Percentiles rank a stretch among this genome's conserved stretches.
Conservation (phyloP, 2,888 invertebrate genomes). For the Drosophila prostipennis region DNA sequence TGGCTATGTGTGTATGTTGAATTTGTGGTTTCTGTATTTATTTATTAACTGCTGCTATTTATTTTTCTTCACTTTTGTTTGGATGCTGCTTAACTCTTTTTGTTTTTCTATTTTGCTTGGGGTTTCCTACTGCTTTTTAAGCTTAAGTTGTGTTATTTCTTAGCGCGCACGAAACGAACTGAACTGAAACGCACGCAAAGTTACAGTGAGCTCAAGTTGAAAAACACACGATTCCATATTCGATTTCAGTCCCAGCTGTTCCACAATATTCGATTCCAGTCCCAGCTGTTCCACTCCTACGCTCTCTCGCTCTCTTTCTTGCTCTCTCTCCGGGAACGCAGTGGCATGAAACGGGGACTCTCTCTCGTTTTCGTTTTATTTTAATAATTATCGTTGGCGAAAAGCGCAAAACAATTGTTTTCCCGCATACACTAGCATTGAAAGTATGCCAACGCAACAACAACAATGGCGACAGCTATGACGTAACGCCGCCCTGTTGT, state of each 20-base stretch:
- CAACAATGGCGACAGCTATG: conserved; percentile 53
- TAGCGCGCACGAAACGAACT: conserved; percentile 9
- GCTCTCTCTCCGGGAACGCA: background rate
- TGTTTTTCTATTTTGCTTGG: conserved; percentile 6
- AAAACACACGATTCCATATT: conserved; percentile 1
- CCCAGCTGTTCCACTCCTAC: conserved; percentile 2
- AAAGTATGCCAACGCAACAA: conserved; percentile 51
- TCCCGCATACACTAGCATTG: conserved; percentile 14
- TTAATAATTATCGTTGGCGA: conserved; percentile 61
- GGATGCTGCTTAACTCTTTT: conserved; percentile 12
- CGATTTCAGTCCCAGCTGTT: background rate
- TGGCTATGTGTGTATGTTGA: conserved; percentile 55
- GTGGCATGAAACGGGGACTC: conserved; percentile 43
- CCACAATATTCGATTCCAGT: background rate
- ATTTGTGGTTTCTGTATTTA: conserved; percentile 19
- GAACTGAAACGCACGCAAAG: conserved; percentile 2
- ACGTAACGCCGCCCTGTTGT: conserved; percentile 38
- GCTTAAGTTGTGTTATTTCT: background rate
- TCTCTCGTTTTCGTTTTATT: conserved; percentile 53
- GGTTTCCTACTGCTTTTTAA: background rate
- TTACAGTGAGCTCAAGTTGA: background rate
- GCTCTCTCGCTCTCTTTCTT: background rate
- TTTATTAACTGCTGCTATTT: conserved; percentile 26
- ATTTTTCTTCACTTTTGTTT: conserved; percentile 39
- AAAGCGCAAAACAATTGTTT: conserved; percentile 71